These are phyloP conservation scores for Drosophila ustulata DNA, from an alignment of 2,888 invertebrate species.

Conservation along the genomic window DNA sequence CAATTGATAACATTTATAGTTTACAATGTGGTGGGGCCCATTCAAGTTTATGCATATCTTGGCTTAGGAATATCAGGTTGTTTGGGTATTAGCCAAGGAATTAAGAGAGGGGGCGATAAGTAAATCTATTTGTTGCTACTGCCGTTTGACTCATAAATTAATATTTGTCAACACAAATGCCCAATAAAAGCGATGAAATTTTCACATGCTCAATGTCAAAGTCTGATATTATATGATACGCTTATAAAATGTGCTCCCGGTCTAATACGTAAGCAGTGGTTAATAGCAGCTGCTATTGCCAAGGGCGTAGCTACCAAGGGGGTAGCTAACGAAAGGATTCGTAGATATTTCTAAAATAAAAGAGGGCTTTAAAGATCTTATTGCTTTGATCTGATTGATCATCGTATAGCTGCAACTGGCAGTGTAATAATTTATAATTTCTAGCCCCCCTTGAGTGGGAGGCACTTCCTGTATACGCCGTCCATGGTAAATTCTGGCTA, in stretches of 20 bases:
- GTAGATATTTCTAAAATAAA: background rate
- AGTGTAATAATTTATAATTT: background rate
- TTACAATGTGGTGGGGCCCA: constrained; percentile 5
- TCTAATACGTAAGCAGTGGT: constrained; percentile 50
- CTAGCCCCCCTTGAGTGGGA: background rate
- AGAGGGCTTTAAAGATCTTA: background rate
- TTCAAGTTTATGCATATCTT: constrained; percentile 26
- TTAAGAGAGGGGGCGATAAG: constrained; percentile 56
- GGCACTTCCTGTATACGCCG: constrained; percentile 22
- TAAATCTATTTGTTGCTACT: constrained; percentile 65
- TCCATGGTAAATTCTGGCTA: constrained; percentile 27
- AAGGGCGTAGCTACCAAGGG: constrained; percentile 38
- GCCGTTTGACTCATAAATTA: constrained; percentile 65
- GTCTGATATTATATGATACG: constrained; percentile 77
- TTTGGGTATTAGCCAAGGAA: constrained; percentile 51
- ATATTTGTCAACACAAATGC: constrained; percentile 57
- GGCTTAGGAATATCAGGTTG: constrained; percentile 10
- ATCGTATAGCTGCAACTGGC: background rate
- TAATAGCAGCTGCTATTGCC: constrained; percentile 21
- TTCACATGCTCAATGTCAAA: constrained; percentile 67
- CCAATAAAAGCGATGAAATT: constrained; percentile 61
- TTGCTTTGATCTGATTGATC: background rate
- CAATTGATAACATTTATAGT: constrained; percentile 8
- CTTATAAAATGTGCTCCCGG: constrained; percentile 65
- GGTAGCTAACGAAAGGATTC: background rate